Evolutionary conservation across 2,797 vertebrate species (phyloP).

Genomic region (Gambusia yucatana): DNA sequence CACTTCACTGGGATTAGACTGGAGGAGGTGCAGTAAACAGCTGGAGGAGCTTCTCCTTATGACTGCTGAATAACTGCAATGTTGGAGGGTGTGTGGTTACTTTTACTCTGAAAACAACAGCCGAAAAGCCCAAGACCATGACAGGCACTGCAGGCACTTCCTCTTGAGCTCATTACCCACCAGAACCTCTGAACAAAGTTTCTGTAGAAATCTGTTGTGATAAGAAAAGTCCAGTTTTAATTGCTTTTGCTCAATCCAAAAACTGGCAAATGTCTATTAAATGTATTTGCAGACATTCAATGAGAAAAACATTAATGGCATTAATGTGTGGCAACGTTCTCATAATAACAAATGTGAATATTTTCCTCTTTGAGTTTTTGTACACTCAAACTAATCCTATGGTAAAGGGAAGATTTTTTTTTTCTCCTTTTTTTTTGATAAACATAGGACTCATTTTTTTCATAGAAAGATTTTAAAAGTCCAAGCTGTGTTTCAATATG

Average conservation of each 20-base stretch:
- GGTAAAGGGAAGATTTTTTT: neutral
- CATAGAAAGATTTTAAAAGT: neutral
- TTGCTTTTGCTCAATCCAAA: neutral
- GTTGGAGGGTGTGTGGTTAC: slow-evolving; percentile 4
- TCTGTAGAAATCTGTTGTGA: neutral
- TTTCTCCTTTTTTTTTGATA: neutral
- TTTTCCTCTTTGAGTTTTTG: neutral
- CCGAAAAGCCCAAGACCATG: neutral
- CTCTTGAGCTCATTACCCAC: neutral
- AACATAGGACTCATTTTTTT: neutral
- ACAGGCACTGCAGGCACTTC: neutral
- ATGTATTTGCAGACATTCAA: neutral
- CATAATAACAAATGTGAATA: neutral
- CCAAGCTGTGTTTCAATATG: neutral
- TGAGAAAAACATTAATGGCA: neutral
- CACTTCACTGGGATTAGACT: slow-evolving; percentile 20
- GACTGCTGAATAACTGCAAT: slow-evolving; percentile 24
- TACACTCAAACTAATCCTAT: neutral
- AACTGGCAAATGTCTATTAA: neutral
- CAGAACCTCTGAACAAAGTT: neutral
- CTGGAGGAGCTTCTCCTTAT: slow-evolving; percentile 32
- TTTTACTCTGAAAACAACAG: slow-evolving; percentile 5
- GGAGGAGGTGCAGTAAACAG: slow-evolving; percentile 33
- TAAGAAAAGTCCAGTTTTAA: neutral
- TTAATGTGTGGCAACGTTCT: neutral